Evolutionary conservation across 2,888 invertebrate species (phyloP).

Genomic region (Epirrita christyi): DNA sequence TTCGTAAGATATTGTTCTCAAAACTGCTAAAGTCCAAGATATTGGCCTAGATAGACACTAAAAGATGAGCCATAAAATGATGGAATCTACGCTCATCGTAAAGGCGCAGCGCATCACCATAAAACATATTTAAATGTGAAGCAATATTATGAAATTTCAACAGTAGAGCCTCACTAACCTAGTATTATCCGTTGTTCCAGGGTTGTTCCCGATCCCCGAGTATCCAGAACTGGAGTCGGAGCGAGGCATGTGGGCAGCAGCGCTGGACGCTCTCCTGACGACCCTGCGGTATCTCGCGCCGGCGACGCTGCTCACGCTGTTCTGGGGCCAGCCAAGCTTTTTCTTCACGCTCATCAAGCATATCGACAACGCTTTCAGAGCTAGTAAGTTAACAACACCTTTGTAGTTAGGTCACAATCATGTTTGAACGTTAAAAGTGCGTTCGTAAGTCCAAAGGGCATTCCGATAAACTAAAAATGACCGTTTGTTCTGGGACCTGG

Average conservation of each 20-base stretch:
- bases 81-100: not conserved
- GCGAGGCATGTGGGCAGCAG: constrained; percentile 80
- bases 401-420: too few relatives aligned
- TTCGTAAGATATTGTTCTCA: too few relatives aligned
- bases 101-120: too few relatives aligned
- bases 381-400: constrained; percentile 70
- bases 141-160: not conserved
- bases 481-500: too few relatives aligned
- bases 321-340: constrained; percentile 84
- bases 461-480: too few relatives aligned
- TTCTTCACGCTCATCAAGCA: constrained; percentile 79
- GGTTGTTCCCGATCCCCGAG: constrained; percentile 79
- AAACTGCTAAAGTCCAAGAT: too few relatives aligned
- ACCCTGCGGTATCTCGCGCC: constrained; percentile 84
- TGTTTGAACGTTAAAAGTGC: too few relatives aligned
- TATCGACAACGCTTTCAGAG: constrained; percentile 81
- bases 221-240: constrained; percentile 70
- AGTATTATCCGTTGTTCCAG: constrained; percentile 50
- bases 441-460: too few relatives aligned
- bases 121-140: too few relatives aligned
- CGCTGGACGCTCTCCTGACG: constrained; percentile 72
- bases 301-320: constrained; percentile 80
- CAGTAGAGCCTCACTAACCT: not conserved
- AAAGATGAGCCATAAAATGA: not conserved
- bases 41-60: not conserved